Evolutionary conservation across 2,888 invertebrate genomes (phyloP), one percentile per base, ranked within the genome.

Genomic region (Podabrus alpinus): DNA sequence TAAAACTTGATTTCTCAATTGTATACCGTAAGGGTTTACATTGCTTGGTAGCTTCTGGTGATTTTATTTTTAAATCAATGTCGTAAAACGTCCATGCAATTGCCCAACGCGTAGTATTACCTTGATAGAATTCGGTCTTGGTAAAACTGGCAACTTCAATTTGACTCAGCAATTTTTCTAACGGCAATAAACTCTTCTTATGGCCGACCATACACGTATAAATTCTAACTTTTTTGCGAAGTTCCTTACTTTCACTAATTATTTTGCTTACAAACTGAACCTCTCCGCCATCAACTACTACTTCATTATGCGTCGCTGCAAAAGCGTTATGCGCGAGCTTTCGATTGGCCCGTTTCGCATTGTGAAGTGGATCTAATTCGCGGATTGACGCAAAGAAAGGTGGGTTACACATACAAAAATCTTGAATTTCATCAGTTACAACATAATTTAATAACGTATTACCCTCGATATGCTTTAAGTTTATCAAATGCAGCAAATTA

Each of bases 401-500:
- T 59, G 99, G 99, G 89, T 99, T 99, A 86, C 99, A 99, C 93
- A 99, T 95, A 79, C 93, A 92, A 84, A 95, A 96, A 79, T 93
- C 90, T 82, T 88, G 91, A 4, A 83, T 84, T 69, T 85, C 11
- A 3, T 13, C 9, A 4, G n/a, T 79, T n/a, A 89, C 75, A 9
- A 88, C 82, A 19, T 88, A 87, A 69, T 86, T 83, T 15, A 92
- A 82, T 66, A 91, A 81, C 9, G 85, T 85, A 25, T 89, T 87
- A 10, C 88, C 87, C n/a, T 87, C 83, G 66, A 91, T 92, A 82
- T 89, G 88, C 76, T 87, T 87, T 69, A 94, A 92, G 85, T 89
- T 88, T 77, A 99, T 92, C 11, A 90, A 85, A 24, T 91, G 81
- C 21, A 91, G 86, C 71, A 98, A 88, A 68, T 90, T 86, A 88